Conservation (phyloP, 1,140 invertebrate species). For the Zaprionus taronus region DNA sequence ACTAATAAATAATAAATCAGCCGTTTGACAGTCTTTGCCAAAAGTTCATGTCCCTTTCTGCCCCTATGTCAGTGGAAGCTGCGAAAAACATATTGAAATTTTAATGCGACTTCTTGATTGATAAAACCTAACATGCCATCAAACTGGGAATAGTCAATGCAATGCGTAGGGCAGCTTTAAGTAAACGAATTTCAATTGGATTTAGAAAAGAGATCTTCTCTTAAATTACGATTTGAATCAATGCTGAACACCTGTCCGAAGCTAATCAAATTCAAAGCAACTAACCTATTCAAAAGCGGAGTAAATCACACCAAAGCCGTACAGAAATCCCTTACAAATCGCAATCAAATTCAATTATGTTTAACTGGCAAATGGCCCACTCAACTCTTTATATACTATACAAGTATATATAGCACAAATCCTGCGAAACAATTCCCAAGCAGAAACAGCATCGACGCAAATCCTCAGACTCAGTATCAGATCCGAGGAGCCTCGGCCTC, state of each 20-base stretch:
- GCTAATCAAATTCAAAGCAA: not conserved
- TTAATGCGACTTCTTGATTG: conserved; percentile 53
- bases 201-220: too few relatives aligned
- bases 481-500: conserved; percentile 12
- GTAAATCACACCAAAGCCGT: conserved; percentile 17
- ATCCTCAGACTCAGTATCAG: conserved; percentile 27
- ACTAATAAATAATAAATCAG: conserved; percentile 67
- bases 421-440: conserved; percentile 38
- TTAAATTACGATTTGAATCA: not conserved
- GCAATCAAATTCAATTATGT: conserved; percentile 54
- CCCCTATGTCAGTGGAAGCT: conserved; percentile 14
- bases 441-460: conserved; percentile 33
- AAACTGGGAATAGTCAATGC: conserved; percentile 6
- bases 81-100: conserved; percentile 50
- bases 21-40: conserved; percentile 50
- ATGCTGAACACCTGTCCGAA: not conserved
- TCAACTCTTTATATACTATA: conserved; percentile 44
- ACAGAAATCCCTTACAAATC: conserved; percentile 15
- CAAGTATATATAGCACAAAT: conserved; percentile 13
- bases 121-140: conserved; percentile 35
- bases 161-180: not conserved
- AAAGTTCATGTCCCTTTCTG: conserved; percentile 30
- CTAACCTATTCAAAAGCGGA: not conserved
- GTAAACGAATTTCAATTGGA: too few relatives aligned
- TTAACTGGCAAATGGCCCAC: conserved; percentile 32